Evolutionary conservation across 2,888 invertebrate genomes (phyloP).

Genomic region (Atrina japonica): DNA sequence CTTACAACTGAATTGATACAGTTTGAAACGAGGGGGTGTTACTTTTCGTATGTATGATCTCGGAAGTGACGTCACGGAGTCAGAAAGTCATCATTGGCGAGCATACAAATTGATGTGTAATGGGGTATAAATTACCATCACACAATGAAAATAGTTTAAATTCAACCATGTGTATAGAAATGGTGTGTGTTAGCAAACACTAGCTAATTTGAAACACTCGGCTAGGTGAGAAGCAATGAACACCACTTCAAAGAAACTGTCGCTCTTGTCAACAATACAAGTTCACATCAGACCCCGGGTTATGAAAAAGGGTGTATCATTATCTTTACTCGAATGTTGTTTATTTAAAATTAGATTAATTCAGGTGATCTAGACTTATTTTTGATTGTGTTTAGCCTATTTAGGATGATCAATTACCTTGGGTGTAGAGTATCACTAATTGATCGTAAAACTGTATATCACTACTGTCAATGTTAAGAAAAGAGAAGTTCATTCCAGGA

Average conservation of each 20-base stretch:
- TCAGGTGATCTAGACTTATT: slow-evolving; percentile 41
- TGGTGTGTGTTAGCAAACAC: slow-evolving; percentile 49
- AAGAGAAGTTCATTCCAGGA: slow-evolving; percentile 29
- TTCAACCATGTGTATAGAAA: slow-evolving; percentile 38
- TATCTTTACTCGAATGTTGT: slow-evolving; percentile 35
- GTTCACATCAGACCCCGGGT: slow-evolving; percentile 21
- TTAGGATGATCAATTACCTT: slow-evolving; percentile 48
- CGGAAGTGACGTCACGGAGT: slow-evolving; percentile 58
- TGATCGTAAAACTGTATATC: slow-evolving; percentile 36
- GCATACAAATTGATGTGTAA: slow-evolving; percentile 61
- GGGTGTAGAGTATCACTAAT: slow-evolving; percentile 44
- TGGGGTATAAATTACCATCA: slow-evolving; percentile 54
- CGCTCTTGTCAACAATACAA: slow-evolving; percentile 33
- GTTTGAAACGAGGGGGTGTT: slow-evolving; percentile 36
- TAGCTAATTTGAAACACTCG: slow-evolving; percentile 49
- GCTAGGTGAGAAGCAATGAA: slow-evolving; percentile 39
- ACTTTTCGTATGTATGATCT: slow-evolving; percentile 27
- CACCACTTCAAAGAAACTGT: slow-evolving; percentile 35
- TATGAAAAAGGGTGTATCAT: slow-evolving; percentile 39
- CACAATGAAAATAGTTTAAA: slow-evolving; percentile 46
- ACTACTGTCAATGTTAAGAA: slow-evolving; percentile 34
- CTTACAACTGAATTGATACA: slow-evolving; percentile 27
- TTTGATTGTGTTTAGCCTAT: slow-evolving; percentile 41
- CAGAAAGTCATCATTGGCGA: slow-evolving; percentile 52
- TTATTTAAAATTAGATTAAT: slow-evolving; percentile 48